These are phyloP conservation scores for Dipodomys ordii DNA, from an alignment of 2,113 vertebrate species.

Conservation along the genomic window DNA sequence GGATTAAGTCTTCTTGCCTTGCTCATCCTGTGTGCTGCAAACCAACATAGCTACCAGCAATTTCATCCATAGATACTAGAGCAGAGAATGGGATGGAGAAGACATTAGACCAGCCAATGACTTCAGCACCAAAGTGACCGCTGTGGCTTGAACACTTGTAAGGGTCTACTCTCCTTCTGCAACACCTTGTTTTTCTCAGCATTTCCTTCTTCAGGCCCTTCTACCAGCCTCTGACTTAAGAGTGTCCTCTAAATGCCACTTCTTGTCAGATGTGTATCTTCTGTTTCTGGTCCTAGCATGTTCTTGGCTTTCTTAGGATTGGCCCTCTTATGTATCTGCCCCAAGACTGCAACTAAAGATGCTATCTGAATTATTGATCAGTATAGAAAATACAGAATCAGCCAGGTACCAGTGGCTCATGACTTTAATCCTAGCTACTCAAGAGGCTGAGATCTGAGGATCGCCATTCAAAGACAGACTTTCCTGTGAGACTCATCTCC, in stretches of 20 bases:
- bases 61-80: neutral
- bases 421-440: no score
- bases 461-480: no score
- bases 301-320: neutral
- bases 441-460: no score
- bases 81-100: neutral
- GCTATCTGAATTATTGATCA: neutral
- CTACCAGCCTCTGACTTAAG: neutral
- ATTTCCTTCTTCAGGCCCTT: neutral
- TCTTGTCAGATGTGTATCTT: neutral
- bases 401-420: no score
- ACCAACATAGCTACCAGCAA: neutral
- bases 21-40: neutral
- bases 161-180: neutral
- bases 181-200: neutral
- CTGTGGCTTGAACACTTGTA: neutral
- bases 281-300: neutral
- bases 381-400: neutral
- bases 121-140: neutral
- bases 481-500: no score
- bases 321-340: neutral
- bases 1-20: neutral
- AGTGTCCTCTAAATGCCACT: neutral
- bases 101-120: neutral
- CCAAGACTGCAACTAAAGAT: no score